Evolutionary conservation across 30 jellyfish, hydroid and myxozoan species (phyloP).

Genomic region (Mastigias papua): DNA sequence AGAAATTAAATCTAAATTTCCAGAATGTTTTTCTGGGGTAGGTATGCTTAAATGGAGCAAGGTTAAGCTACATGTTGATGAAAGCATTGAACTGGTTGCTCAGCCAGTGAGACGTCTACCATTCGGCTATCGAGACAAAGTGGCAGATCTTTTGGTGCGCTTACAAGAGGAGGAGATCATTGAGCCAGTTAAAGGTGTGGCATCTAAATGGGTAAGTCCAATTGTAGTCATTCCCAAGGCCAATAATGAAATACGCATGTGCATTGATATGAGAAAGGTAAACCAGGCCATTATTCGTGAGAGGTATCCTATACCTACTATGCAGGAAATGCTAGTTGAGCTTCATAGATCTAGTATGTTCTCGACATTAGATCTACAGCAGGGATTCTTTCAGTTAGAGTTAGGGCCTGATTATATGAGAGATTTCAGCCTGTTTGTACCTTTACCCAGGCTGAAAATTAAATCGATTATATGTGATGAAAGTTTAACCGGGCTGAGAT

Average conservation of each 20-base stretch:
- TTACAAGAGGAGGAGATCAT: conserved; percentile 7
- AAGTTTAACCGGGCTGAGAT: too few species aligned
- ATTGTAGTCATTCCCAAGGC: conserved; percentile 33
- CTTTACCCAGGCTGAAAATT: too few species aligned
- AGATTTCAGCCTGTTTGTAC: too few species aligned
- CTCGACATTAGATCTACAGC: conserved; percentile 35
- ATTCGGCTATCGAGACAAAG: background rate
- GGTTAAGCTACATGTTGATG: background rate
- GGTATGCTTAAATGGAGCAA: background rate
- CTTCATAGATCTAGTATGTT: conserved; percentile 25
- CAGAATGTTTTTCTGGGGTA: background rate
- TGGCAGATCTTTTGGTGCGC: background rate
- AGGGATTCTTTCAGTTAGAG: conserved; percentile 45
- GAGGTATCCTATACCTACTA: conserved; percentile 45
- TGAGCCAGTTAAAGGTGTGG: background rate
- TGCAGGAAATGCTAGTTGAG: conserved; percentile 19
- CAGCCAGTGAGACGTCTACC: background rate
- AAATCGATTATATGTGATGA: too few species aligned
- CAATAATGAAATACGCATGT: conserved; percentile 13
- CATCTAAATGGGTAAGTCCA: conserved; percentile 7
- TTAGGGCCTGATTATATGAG: too few species aligned
- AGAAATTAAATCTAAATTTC: background rate
- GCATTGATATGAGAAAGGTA: conserved; percentile 31
- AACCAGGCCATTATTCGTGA: conserved; percentile 35
- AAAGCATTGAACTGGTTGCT: background rate